Evolutionary conservation across 2,113 vertebrate species (phyloP).

Genomic region (Vireo altiloquus): DNA sequence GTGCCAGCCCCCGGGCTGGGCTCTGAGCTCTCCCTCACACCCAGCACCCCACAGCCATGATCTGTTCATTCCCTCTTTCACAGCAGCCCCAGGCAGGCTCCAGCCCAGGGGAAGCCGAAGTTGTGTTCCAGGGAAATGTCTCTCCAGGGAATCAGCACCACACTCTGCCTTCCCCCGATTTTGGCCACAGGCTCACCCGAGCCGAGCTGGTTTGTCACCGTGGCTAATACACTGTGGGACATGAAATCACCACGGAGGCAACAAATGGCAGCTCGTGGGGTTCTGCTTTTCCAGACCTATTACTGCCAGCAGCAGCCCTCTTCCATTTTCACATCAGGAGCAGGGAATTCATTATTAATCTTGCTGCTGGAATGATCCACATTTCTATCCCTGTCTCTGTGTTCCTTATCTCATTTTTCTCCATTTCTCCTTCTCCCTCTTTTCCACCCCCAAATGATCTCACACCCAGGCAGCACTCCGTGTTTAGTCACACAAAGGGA

Average conservation of each 20-base stretch:
- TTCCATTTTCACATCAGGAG: not conserved
- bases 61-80: not conserved
- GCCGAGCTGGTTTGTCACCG: rapidly evolving
- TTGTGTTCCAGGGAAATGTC: rapidly evolving
- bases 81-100: rapidly evolving
- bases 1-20: not conserved
- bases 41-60: not conserved
- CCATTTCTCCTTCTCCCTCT: not conserved
- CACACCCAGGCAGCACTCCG: not conserved
- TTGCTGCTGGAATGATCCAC: not conserved
- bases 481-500: not conserved
- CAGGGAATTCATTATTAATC: not conserved
- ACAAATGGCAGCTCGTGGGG: not conserved
- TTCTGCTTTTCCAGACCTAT: not conserved
- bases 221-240: not conserved
- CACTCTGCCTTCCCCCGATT: rapidly evolving
- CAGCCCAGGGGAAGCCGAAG: not conserved
- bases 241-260: not conserved
- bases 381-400: not conserved
- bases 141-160: not conserved
- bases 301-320: not conserved
- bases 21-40: too few species aligned
- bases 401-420: not conserved
- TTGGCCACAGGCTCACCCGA: rapidly evolving
- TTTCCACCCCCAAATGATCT: not conserved